Evolutionary conservation across 1,140 invertebrate genomes (phyloP).

Genomic region (Reticulitermes speratus): DNA sequence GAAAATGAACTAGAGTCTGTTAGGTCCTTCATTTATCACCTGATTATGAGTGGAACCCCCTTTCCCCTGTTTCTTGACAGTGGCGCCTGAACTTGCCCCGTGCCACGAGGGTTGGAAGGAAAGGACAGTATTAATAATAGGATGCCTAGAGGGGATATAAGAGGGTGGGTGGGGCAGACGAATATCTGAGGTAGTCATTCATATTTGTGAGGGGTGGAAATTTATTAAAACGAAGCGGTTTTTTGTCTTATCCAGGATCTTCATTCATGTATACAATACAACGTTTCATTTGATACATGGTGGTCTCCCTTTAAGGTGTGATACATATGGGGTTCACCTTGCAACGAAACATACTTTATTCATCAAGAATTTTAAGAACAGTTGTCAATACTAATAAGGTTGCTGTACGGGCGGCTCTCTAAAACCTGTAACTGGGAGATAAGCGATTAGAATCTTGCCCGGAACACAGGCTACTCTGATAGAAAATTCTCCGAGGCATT

Average conservation of each 20-base stretch:
- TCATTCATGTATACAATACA: background rate
- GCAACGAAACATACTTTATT: too few species aligned
- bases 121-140: too few species aligned
- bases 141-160: background rate
- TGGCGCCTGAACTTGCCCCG: slow-evolving; percentile 3
- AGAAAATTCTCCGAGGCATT: too few species aligned
- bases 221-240: background rate
- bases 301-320: too few species aligned
- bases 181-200: background rate
- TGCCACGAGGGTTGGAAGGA: background rate
- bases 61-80: background rate
- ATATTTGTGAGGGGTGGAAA: background rate
- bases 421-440: too few species aligned
- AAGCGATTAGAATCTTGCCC: too few species aligned
- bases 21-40: slow-evolving; percentile 9
- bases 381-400: too few species aligned
- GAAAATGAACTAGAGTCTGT: slow-evolving; percentile 1
- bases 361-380: too few species aligned
- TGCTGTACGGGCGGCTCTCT: too few species aligned
- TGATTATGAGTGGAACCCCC: background rate
- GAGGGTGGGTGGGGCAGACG: background rate
- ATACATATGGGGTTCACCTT: too few species aligned
- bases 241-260: background rate
- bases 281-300: background rate
- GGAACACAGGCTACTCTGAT: too few species aligned